A percentile compares a stretch with the other conserved stretches of the same genome.
These are phyloP conservation scores for Gastrophryne carolinensis DNA, from an alignment of 2,797 vertebrate species.

Conservation along the genomic window DNA sequence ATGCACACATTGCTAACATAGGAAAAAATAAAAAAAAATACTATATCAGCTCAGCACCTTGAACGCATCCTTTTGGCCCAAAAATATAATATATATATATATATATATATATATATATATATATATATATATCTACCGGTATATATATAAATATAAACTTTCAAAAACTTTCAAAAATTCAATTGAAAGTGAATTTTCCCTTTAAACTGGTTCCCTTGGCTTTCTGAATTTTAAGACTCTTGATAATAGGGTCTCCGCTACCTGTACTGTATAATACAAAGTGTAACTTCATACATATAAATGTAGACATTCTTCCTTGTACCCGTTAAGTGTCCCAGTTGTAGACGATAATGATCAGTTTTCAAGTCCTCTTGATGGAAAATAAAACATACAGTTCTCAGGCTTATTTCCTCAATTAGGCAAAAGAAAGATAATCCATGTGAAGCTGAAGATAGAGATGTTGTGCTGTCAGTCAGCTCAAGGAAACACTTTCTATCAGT, in stretches of 20 bases:
- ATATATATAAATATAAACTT: no score
- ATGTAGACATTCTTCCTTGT: not conserved
- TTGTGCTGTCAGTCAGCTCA: slow-evolving; percentile 74
- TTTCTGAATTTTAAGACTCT: not conserved
- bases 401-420: slow-evolving; percentile 50
- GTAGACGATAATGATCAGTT: slow-evolving; percentile 1
- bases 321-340: not conserved
- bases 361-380: slow-evolving; percentile 10
- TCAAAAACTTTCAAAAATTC: no score
- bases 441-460: slow-evolving; percentile 66
- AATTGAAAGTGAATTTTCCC: no score
- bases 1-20: no score
- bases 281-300: not conserved
- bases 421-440: slow-evolving; percentile 46
- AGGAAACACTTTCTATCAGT: slow-evolving; percentile 70
- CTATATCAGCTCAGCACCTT: no score
- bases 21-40: no score
- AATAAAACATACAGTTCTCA: slow-evolving; percentile 36
- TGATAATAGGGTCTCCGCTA: not conserved
- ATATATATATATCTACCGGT: no score
- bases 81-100: no score
- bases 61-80: no score
- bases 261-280: no score
- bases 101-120: no score
- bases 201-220: no score